Percentiles rank a stretch among this genome's conserved stretches.
Evolutionary conservation across 2,888 invertebrate genomes (phyloP).

Genomic region (Pachydiplax longipennis): DNA sequence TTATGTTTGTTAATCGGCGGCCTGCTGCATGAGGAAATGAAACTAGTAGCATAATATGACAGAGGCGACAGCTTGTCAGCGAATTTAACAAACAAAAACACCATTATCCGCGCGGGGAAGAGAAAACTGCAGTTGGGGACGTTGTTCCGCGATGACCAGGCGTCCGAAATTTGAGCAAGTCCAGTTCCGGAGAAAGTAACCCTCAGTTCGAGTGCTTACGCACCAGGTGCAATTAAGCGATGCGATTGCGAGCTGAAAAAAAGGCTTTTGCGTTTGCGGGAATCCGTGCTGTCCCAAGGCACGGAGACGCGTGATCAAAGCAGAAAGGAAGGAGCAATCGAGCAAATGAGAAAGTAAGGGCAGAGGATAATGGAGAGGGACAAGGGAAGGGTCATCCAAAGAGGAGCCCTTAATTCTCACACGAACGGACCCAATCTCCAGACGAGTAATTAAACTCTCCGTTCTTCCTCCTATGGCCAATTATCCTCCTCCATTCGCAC

Average conservation of each 20-base stretch:
- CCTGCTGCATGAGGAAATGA: no score
- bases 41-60: no score
- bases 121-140: no score
- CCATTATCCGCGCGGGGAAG: no score
- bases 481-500: slow-evolving; percentile 12
- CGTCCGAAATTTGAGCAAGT: no score
- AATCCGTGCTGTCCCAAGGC: not conserved
- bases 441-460: slow-evolving; percentile 39
- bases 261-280: not conserved
- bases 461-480: slow-evolving; percentile 29
- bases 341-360: not conserved
- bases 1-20: no score
- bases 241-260: not conserved
- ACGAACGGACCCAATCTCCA: slow-evolving; percentile 40
- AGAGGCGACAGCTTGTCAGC: no score
- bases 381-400: slow-evolving; percentile 14
- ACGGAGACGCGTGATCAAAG: not conserved
- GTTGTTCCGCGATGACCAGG: no score
- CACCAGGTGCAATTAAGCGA: not conserved
- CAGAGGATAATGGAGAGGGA: not conserved
- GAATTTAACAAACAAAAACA: no score
- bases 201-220: no score
- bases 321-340: not conserved
- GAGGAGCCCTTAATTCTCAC: slow-evolving; percentile 37
- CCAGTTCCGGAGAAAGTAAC: no score